Percentiles rank a stretch among this genome's conserved stretches.
phyloP scores from a whole-genome alignment of 2,888 invertebrate genomes.

The Ophion costatus region DNA sequence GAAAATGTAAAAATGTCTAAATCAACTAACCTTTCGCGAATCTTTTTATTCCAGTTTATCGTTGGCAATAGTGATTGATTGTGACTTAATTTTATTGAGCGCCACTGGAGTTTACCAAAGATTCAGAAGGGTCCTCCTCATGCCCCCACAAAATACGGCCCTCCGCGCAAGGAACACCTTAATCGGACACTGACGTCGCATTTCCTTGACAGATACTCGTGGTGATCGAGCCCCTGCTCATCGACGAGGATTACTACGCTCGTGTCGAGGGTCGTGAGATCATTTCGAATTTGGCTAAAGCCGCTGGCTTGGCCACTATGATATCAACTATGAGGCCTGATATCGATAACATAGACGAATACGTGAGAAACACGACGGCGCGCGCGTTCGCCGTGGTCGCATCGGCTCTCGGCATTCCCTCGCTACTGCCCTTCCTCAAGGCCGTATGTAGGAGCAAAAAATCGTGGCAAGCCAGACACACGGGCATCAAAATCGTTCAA shows the following conservation, averaged over 20 bases:
- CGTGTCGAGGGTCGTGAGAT: slow-evolving; percentile 99
- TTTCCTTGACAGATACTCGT: slow-evolving; percentile 90
- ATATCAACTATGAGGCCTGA: slow-evolving; percentile 99
- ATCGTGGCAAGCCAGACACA: slow-evolving; percentile 99
- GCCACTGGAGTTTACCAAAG: too few species aligned
- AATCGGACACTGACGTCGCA: background rate
- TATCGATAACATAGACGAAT: slow-evolving; percentile 99
- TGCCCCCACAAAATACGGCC: too few species aligned
- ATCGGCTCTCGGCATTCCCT: slow-evolving; percentile 99
- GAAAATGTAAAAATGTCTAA: too few species aligned
- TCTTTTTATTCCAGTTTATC: too few species aligned
- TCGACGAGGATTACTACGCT: slow-evolving; percentile 99
- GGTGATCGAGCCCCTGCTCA: slow-evolving; percentile 98
- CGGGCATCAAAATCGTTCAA: slow-evolving; percentile 99
- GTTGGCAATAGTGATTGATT: too few species aligned
- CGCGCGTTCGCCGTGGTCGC: slow-evolving; percentile 99
- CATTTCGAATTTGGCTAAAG: slow-evolving; percentile 99
- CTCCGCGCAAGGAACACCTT: too few species aligned
- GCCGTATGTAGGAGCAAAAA: slow-evolving; percentile 99
- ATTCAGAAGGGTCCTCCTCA: too few species aligned
- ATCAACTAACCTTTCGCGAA: too few species aligned
- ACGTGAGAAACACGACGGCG: slow-evolving; percentile 99
- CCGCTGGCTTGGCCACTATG: slow-evolving; percentile 99
- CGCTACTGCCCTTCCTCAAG: slow-evolving; percentile 98
- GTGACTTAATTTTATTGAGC: too few species aligned